Conservation (phyloP, 2,888 invertebrate species). For the Pteria penguin region DNA sequence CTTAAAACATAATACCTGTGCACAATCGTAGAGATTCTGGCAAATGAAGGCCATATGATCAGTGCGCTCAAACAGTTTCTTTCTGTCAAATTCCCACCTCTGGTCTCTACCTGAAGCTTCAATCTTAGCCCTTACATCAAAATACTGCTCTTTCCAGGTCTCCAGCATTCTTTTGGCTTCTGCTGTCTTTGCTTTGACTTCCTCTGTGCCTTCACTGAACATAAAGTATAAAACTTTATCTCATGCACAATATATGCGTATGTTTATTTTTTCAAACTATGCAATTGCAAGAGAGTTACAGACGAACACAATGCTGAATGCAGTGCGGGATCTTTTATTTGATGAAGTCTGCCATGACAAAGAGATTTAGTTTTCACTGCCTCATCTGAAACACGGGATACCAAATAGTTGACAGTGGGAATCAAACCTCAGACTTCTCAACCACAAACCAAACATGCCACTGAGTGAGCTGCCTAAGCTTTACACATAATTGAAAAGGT, state of each 20-base stretch:
- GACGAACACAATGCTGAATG: no score
- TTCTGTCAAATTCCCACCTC: conserved; percentile 95
- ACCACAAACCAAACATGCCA: no score
- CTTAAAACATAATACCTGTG: no score
- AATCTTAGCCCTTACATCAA: conserved; percentile 89
- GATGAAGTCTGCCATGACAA: no score
- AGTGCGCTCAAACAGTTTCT: conserved; percentile 89
- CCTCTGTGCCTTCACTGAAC: conserved; percentile 73
- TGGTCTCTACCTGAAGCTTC: conserved; percentile 91
- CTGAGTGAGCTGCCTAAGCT: no score
- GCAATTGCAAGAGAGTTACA: no score
- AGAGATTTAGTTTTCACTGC: no score
- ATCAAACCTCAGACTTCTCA: no score
- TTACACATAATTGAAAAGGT: no score
- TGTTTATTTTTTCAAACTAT: not conserved
- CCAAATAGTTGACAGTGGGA: no score
- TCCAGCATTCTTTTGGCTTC: conserved; percentile 86
- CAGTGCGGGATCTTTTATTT: no score
- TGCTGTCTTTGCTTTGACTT: conserved; percentile 82
- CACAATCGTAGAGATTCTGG: conserved; percentile 88
- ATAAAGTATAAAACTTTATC: not conserved
- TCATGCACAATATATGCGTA: not conserved
- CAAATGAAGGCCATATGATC: conserved; percentile 92
- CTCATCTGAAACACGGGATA: no score
- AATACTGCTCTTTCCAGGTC: conserved; percentile 88